phyloP scores from a whole-genome alignment of 2,113 vertebrate species.

The Typhlomys cinereus region DNA sequence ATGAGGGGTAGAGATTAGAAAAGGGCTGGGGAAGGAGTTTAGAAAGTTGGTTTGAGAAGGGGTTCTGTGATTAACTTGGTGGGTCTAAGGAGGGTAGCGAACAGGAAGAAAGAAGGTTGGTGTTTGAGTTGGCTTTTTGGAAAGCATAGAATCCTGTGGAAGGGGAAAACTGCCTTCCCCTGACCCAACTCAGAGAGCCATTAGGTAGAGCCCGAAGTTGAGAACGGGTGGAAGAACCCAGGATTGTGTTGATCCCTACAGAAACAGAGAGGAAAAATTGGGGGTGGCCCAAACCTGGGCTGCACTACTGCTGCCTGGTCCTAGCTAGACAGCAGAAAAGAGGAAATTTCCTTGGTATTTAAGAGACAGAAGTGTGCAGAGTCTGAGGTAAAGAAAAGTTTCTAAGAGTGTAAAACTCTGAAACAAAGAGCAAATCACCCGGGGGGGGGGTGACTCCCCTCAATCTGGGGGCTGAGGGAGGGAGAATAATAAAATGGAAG shows the following conservation, averaged over 20 bases:
- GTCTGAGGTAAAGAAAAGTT: background rate
- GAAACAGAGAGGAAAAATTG: background rate
- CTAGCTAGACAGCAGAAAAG: background rate
- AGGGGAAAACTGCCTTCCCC: background rate
- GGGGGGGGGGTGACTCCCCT: slow-evolving; percentile 16
- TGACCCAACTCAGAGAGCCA: background rate
- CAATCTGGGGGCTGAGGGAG: background rate
- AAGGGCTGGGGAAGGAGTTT: background rate
- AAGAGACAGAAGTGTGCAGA: background rate
- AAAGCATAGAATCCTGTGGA: background rate
- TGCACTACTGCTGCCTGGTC: background rate
- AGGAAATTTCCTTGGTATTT: background rate
- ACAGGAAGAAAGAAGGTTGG: slow-evolving; percentile 13
- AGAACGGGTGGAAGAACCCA: background rate
- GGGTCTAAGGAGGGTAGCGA: background rate
- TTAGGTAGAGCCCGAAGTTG: background rate
- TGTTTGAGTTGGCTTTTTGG: background rate
- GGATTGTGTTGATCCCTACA: background rate
- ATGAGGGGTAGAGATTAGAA: background rate
- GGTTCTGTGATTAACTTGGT: background rate
- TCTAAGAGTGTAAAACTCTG: slow-evolving; percentile 1
- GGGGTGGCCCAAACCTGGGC: background rate
- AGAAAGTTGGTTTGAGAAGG: background rate
- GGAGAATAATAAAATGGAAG: slow-evolving; percentile 15
- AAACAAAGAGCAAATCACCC: slow-evolving; percentile 28